Evolutionary conservation across 1,140 invertebrate genomes (phyloP).

Genomic region (Drosophila parvula): DNA sequence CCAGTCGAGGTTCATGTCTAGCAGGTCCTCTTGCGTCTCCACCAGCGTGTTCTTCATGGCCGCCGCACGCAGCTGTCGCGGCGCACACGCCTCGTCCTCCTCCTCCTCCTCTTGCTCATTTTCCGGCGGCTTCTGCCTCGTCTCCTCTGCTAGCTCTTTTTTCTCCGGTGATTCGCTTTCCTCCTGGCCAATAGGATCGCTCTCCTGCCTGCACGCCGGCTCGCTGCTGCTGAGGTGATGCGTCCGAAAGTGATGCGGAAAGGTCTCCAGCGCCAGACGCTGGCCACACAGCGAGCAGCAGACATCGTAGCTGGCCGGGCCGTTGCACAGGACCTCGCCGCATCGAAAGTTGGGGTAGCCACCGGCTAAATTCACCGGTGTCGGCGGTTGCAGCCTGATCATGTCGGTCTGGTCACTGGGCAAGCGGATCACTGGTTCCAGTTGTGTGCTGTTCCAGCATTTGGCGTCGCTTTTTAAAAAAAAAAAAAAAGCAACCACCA

Average conservation of each 20-base stretch:
- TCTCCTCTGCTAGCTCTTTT: slow-evolving; percentile 26
- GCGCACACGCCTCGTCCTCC: slow-evolving; percentile 6
- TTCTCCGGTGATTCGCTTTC: background rate
- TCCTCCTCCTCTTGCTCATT: slow-evolving; percentile 1
- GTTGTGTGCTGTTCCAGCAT: background rate
- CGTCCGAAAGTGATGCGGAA: slow-evolving; percentile 62
- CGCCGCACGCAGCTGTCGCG: slow-evolving; percentile 2
- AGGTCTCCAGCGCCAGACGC: slow-evolving; percentile 50
- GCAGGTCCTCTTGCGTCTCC: slow-evolving; percentile 19
- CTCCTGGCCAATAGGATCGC: slow-evolving; percentile 63
- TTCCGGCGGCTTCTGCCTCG: slow-evolving; percentile 12
- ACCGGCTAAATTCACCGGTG: slow-evolving; percentile 1
- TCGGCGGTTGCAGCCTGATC: slow-evolving; percentile 51
- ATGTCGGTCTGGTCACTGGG: slow-evolving; percentile 16
- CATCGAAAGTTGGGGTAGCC: slow-evolving; percentile 55
- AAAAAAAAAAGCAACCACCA: background rate
- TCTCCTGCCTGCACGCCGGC: slow-evolving; percentile 19
- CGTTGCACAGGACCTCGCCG: slow-evolving; percentile 57
- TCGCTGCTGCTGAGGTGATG: slow-evolving; percentile 35
- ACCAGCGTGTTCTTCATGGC: slow-evolving; percentile 36
- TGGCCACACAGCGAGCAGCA: slow-evolving; percentile 64
- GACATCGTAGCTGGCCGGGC: slow-evolving; percentile 60
- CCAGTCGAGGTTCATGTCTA: slow-evolving; percentile 33
- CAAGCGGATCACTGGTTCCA: background rate
- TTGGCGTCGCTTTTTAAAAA: slow-evolving; percentile 29